Evolutionary conservation across 2,113 vertebrate genomes (phyloP).

Genomic region (Carassius carassius): DNA sequence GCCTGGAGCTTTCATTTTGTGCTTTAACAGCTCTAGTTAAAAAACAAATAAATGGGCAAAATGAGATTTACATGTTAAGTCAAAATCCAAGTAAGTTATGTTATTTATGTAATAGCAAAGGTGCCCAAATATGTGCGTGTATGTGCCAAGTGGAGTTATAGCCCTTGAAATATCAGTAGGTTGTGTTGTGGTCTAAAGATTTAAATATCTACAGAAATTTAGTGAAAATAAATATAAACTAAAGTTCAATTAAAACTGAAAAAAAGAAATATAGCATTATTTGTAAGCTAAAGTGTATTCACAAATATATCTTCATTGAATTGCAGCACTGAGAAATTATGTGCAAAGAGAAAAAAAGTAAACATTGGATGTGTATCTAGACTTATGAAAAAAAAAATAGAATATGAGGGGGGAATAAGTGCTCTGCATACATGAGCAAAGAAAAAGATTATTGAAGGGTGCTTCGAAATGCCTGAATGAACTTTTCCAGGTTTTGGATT

Average conservation of each 20-base stretch:
- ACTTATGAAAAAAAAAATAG: background rate
- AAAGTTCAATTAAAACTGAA: slow-evolving; percentile 17
- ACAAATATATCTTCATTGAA: slow-evolving; percentile 36
- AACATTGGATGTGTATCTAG: slow-evolving; percentile 37
- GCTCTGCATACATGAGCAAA: slow-evolving; percentile 37
- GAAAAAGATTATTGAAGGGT: slow-evolving; percentile 40
- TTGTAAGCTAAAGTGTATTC: slow-evolving; percentile 15
- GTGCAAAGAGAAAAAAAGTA: background rate
- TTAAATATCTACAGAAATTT: slow-evolving; percentile 19
- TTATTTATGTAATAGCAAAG: slow-evolving; percentile 35
- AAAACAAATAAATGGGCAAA: background rate
- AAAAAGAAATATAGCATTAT: slow-evolving; percentile 15
- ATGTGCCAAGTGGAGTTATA: slow-evolving; percentile 38
- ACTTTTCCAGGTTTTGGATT: slow-evolving; percentile 34
- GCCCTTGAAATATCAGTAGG: slow-evolving; percentile 35
- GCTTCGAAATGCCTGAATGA: slow-evolving; percentile 24
- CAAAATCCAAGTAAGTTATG: slow-evolving; percentile 2
- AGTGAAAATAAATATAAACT: background rate
- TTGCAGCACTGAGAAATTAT: slow-evolving; percentile 20
- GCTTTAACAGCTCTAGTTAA: slow-evolving; percentile 32
- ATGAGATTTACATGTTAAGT: slow-evolving; percentile 12
- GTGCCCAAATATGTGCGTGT: slow-evolving; percentile 22
- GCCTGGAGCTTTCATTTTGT: slow-evolving; percentile 20
- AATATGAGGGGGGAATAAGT: background rate
- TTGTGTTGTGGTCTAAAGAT: slow-evolving; percentile 20